Evolutionary conservation across 2,888 invertebrate genomes (phyloP).

Genomic region (Dyspetes luteomarginatus): DNA sequence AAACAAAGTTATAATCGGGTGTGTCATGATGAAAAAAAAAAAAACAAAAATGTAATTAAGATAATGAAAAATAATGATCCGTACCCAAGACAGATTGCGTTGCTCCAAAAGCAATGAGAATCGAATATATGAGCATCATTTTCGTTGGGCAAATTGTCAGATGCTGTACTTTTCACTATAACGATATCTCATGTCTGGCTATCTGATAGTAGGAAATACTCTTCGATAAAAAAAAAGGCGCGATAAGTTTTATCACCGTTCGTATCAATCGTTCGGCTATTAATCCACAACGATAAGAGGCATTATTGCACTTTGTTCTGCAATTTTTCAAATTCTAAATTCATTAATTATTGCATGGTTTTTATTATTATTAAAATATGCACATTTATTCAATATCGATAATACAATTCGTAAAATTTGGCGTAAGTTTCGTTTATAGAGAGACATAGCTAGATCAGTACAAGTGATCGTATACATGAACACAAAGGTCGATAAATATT

Average conservation of each 20-base stretch:
- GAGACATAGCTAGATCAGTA: slow-evolving; percentile 24
- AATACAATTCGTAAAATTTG: slow-evolving; percentile 50
- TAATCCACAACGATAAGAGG: neutral
- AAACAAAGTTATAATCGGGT: neutral
- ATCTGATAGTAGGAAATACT: slow-evolving; percentile 50
- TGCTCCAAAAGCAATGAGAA: slow-evolving; percentile 40
- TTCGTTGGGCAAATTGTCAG: slow-evolving; percentile 38
- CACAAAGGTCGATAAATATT: slow-evolving; percentile 43
- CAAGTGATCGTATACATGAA: slow-evolving; percentile 43
- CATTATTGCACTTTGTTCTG: neutral
- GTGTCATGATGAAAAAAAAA: neutral
- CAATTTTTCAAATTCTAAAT: neutral
- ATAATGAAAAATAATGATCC: neutral
- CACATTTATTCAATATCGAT: slow-evolving; percentile 48
- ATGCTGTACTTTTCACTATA: slow-evolving; percentile 46
- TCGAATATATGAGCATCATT: slow-evolving; percentile 45
- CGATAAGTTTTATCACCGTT: slow-evolving; percentile 61
- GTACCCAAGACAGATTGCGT: slow-evolving; percentile 32
- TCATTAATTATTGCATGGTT: neutral
- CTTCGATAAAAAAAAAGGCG: slow-evolving; percentile 37
- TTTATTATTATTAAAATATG: slow-evolving; percentile 44
- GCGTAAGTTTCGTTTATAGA: slow-evolving; percentile 35
- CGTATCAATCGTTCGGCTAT: slow-evolving; percentile 40
- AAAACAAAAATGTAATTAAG: no score
- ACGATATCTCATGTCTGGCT: slow-evolving; percentile 31